Base-by-base conservation (phyloP, 2,113 vertebrate genomes). In the Naja naja region DNA sequence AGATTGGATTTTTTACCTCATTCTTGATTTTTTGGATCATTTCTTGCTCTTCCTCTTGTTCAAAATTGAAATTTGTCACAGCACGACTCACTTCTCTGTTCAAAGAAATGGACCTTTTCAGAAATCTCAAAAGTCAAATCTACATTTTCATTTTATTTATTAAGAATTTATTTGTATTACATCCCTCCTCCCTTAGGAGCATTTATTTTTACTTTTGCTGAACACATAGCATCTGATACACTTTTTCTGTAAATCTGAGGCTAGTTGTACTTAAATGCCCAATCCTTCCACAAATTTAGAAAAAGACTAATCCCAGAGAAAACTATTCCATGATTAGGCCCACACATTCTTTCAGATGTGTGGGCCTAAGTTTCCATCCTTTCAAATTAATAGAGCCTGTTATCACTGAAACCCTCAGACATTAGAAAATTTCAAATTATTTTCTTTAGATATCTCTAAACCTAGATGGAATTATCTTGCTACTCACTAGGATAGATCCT, bases 21-120 rank as follows among this genome's bases (percentile, higher is more conserved):
- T 96, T 90, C 92, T 95, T 97, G 93, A 98, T 96, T 53, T 96
- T 58, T 90, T 96, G 94, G 92, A 97, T 90, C 96, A 97, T 95
- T 91, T 97, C 96, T 85, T 97, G 94, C 7, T 97, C 94, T 89
- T 94, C 96, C 64, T 95, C 93, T n/a, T 86, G 92, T 92, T 96
- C 88, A 91, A 97, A 94, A 54, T 96, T 94, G 85, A 98, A 95
- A 85, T 43, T 93, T 43, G 92, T 95, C 95, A 97, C 93, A 91
- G 97, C 94, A 20, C 93, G 92, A 18, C 92, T 94, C 95, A 97
- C 85, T 93, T 97, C 97, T 56, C 97, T 98, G 95, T 90, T 89
- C 93, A 56, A 94, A 89, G 18, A 91, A 87, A 58, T 3, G 91
- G 27, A 52, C 0, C 20, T 16, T 22, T 54, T 55, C 39, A 54